These are phyloP conservation scores for Podotricha telesiphe DNA, from an alignment of 2,888 invertebrate species.

Conservation along the genomic window DNA sequence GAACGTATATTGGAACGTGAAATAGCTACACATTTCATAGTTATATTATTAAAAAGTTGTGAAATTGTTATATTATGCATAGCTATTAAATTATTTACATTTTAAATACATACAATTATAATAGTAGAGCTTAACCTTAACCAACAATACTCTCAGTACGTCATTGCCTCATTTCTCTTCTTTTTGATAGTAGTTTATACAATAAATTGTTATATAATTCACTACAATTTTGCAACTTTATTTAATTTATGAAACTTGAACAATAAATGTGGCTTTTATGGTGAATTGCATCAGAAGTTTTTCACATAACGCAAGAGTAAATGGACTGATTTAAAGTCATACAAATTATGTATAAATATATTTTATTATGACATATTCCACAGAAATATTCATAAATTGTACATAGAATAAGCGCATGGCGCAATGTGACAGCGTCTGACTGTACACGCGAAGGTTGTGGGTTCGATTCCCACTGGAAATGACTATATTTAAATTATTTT, in stretches of 20 bases:
- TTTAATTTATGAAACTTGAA: slow-evolving; percentile 8
- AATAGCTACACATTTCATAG: slow-evolving; percentile 37
- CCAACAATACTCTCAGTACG: slow-evolving; percentile 13
- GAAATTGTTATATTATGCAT: background rate
- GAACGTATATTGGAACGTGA: slow-evolving; percentile 41
- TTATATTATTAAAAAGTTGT: background rate
- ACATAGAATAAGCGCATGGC: too few species aligned
- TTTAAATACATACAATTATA: slow-evolving; percentile 41
- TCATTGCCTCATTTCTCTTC: background rate
- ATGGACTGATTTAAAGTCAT: background rate
- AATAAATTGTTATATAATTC: slow-evolving; percentile 37
- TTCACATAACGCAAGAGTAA: background rate
- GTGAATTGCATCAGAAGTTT: background rate
- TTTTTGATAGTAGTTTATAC: slow-evolving; percentile 22
- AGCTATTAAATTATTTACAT: slow-evolving; percentile 19
- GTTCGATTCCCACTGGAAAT: too few species aligned
- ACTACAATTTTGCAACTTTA: background rate
- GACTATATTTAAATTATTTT: too few species aligned
- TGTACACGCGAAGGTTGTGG: too few species aligned
- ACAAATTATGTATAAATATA: too few species aligned
- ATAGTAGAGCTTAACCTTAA: slow-evolving; percentile 36
- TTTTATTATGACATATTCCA: too few species aligned
- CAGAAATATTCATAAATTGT: too few species aligned
- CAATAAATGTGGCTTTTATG: background rate
- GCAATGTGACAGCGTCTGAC: too few species aligned